Base-by-base conservation (phyloP, 2,888 invertebrate species). In the Noctua janthina region DNA sequence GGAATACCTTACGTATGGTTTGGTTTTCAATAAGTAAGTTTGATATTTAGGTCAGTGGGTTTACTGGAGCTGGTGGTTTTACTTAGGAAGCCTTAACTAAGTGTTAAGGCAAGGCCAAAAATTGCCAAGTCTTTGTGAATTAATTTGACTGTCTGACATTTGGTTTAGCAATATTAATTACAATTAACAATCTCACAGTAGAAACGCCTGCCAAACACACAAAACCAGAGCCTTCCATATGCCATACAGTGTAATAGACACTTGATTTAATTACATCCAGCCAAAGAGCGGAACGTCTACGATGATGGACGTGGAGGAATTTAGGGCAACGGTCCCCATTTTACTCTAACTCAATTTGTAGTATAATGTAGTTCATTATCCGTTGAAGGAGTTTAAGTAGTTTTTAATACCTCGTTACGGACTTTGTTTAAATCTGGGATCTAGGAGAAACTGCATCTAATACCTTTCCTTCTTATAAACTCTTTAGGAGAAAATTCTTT, bases 221-320 rank as follows among this genome's bases (percentile, higher is more conserved):
- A 71, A 66, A 66, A 67, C 0, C n/a, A 46, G 10, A n/a, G 15
- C 20, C 10, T 51, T 10, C 2, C 5, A 43, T 35, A 43, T 51
- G 39, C 1, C 35, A 35, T 4, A 29, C 43, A 64, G 43, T 68
- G 23, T 76, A 70, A 74, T 81, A 77, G 76, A 81, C 77, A 85
- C 67, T 83, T 85, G 74, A 84, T 85, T 84, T 85, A 85, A 84
- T 84, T 85, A 81, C 67, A 77, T 72, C 46, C 51, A 68, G 29
- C 64, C 59, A 77, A 77, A 84, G 71, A 69, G 74, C 77, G 64
- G 56, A 46, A 77, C 68, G 39, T 84, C 29, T 64, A 68, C 39
- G 75, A 85, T 84, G 85, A 84, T 82, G 66, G 75, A 85, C 78
- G 72, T 77, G 15, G 6, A 82, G 82, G 66, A 85, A 85, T 84